phyloP scores from a whole-genome alignment of 2,888 invertebrate species.

The Euplexia lucipara region DNA sequence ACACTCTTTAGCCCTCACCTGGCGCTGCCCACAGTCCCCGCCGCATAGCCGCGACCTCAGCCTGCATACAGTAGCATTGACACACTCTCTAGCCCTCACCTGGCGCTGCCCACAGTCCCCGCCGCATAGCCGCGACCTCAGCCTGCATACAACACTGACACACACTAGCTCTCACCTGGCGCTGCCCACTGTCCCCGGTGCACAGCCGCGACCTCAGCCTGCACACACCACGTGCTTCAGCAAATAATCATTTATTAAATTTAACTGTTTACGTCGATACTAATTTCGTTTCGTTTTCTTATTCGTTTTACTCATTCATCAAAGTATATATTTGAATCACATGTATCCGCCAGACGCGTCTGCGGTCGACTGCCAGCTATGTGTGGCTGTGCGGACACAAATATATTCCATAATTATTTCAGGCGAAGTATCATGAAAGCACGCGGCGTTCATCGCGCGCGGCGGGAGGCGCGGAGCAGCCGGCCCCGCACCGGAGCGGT shows the following conservation, averaged over 20 bases:
- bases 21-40: no score
- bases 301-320: conserved; percentile 12
- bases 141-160: background rate
- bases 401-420: conserved; percentile 64
- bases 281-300: conserved; percentile 28
- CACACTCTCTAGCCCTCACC: no score
- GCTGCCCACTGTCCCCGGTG: background rate
- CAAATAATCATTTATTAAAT: conserved; percentile 10
- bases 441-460: conserved; percentile 9
- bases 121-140: no score
- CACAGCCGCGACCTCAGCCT: background rate
- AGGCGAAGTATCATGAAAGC: conserved; percentile 57
- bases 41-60: no score
- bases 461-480: background rate
- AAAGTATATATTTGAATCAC: conserved; percentile 11
- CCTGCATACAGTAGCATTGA: no score
- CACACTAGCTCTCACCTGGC: conserved; percentile 15
- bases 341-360: conserved; percentile 22
- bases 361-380: conserved; percentile 48
- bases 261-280: conserved; percentile 1
- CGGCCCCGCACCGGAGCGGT: background rate
- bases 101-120: no score
- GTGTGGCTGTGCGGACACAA: conserved; percentile 34
- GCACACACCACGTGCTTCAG: conserved; percentile 5
- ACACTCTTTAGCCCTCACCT: no score